Evolutionary conservation across 2,888 invertebrate genomes (phyloP).

Genomic region (Hipparchia semele): DNA sequence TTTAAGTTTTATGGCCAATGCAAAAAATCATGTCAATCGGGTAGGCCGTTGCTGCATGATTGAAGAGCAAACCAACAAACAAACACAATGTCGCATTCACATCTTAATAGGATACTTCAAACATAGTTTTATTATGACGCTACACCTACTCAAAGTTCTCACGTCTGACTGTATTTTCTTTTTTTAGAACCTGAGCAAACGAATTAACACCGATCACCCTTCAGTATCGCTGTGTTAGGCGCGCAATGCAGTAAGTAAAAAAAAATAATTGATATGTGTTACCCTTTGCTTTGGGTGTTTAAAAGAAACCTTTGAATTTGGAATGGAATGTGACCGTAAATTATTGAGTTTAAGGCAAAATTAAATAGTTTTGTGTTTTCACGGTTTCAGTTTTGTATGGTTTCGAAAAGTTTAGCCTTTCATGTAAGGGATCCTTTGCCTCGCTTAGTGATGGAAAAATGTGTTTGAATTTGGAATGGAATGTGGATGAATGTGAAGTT

Average conservation of each 20-base stretch:
- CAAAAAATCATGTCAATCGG: too few relatives aligned
- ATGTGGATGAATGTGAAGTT: constrained; percentile 44
- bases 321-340: constrained; percentile 41
- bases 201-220: constrained; percentile 56
- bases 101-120: not conserved
- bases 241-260: constrained; percentile 75
- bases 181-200: constrained; percentile 76
- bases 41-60: too few relatives aligned
- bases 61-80: not conserved
- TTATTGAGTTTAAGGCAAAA: not conserved
- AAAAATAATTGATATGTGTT: constrained; percentile 21
- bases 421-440: not conserved
- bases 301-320: constrained; percentile 29
- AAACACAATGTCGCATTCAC: not conserved
- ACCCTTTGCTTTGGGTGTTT: not conserved
- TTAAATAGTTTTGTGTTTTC: not conserved
- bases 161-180: constrained; percentile 69
- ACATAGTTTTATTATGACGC: constrained; percentile 30
- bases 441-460: constrained; percentile 3
- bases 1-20: too few relatives aligned
- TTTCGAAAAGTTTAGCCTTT: not conserved
- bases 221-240: constrained; percentile 73
- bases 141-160: constrained; percentile 44
- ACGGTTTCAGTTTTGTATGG: not conserved
- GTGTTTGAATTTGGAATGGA: constrained; percentile 41